phyloP scores from a whole-genome alignment of 2,797 vertebrate genomes.

The Dromococcyx pavoninus region DNA sequence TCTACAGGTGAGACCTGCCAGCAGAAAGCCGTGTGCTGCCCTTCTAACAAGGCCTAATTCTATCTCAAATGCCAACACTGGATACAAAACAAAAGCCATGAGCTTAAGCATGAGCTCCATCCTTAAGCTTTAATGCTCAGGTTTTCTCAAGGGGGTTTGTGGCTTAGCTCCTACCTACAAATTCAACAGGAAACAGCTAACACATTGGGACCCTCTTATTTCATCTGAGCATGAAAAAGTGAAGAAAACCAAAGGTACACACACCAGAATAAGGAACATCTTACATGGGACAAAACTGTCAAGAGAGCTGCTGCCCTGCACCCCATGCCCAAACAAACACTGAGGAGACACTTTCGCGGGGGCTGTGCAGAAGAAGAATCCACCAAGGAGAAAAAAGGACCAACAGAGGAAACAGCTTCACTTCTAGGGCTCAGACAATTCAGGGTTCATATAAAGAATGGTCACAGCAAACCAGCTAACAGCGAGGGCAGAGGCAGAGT shows the following conservation, averaged over 20 bases:
- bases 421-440: neutral
- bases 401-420: neutral
- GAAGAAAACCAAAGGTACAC: neutral
- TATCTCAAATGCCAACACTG: neutral
- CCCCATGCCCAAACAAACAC: neutral
- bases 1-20: neutral
- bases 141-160: neutral
- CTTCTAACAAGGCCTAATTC: neutral
- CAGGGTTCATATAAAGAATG: neutral
- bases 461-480: conserved; percentile 9
- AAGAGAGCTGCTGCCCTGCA: neutral
- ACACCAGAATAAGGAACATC: neutral
- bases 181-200: neutral
- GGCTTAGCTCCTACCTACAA: neutral
- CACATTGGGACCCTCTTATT: neutral
- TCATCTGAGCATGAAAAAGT: neutral
- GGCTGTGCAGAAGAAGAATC: neutral
- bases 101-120: neutral
- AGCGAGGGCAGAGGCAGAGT: neutral
- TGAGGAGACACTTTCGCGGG: neutral
- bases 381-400: neutral
- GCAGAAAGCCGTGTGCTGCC: neutral
- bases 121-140: neutral
- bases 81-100: neutral
- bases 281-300: neutral